Evolutionary conservation across 2,888 invertebrate genomes (phyloP), one percentile per base, ranked within the genome.

Genomic region (Ochropleura plecta): DNA sequence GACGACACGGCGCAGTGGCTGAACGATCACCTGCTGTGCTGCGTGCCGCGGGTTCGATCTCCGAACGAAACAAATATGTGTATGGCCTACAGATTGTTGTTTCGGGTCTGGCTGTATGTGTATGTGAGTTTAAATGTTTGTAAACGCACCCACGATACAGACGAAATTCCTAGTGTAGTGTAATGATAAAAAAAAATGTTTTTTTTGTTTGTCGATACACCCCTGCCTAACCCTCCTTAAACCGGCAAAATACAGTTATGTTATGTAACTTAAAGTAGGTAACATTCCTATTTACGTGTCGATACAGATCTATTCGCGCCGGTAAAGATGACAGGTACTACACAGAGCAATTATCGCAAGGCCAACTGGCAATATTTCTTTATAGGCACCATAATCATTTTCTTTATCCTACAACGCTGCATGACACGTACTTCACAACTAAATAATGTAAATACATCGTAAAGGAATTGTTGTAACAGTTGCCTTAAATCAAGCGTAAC

Each of bases 401-500:
- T n/a, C 51, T 46, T 55, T 57, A 73, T 42, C 14, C 10, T 30
- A 48, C 42, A 60, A 30, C 3, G 55, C 10, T 49, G 40, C 18
- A 14, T 16, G 46, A 70, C 40, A 53, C 42, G 48, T 70, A 18
- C 4, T 49, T 62, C 60, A 49, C 46, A 77, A 49, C 42, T 6
- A 59, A 51, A 53, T 46, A 20, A 62, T 65, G n/a, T 66, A 62
- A 82, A 70, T 42, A 70, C 40, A 77, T 78, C 59, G 51, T 59
- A 60, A 80, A 78, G 66, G 10, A 57, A 42, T 48, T 6, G 5
- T 20, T 70, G 48, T 64, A 65, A 62, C 20, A 8, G 48, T 62
- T 30, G 69, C 42, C 40, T 53, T 63, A 59, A 79, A 83, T 83
- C 66, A 12, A 70, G 65, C 53, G 66, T 63, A 59, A 51, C 78